phyloP scores from a whole-genome alignment of 2,888 invertebrate genomes.

The Brenthis daphne region DNA sequence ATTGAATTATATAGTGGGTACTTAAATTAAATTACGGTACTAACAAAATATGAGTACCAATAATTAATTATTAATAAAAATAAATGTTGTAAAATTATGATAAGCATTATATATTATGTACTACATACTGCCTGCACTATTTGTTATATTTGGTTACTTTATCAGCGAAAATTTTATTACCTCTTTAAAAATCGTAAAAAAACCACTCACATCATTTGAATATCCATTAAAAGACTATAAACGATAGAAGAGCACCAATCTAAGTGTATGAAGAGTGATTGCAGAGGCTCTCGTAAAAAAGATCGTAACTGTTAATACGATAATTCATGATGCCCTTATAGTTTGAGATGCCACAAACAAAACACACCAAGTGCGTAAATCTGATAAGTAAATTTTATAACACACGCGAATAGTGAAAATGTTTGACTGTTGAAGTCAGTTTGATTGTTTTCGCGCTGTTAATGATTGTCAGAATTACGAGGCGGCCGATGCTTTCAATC shows the following conservation, averaged over 20 bases:
- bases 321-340: constrained; percentile 55
- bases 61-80: too few species aligned
- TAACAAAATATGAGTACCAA: too few species aligned
- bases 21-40: too few species aligned
- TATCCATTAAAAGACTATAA: constrained; percentile 28
- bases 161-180: background rate
- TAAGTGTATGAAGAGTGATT: constrained; percentile 27
- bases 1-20: too few species aligned
- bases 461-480: constrained; percentile 49
- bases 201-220: constrained; percentile 15
- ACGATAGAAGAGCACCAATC: constrained; percentile 25
- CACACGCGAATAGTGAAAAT: constrained; percentile 59
- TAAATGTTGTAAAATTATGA: too few species aligned
- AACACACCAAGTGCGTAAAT: constrained; percentile 60
- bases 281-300: constrained; percentile 35
- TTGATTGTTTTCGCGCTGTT: constrained; percentile 62
- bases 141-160: too few species aligned
- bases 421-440: constrained; percentile 61
- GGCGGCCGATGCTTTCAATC: constrained; percentile 42
- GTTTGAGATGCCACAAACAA: constrained; percentile 54
- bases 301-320: constrained; percentile 42
- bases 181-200: constrained; percentile 9
- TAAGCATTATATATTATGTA: too few species aligned
- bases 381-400: constrained; percentile 61
- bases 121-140: too few species aligned